Evolutionary conservation across 2,797 vertebrate genomes (phyloP).

Genomic region (Galagoides demidoff): DNA sequence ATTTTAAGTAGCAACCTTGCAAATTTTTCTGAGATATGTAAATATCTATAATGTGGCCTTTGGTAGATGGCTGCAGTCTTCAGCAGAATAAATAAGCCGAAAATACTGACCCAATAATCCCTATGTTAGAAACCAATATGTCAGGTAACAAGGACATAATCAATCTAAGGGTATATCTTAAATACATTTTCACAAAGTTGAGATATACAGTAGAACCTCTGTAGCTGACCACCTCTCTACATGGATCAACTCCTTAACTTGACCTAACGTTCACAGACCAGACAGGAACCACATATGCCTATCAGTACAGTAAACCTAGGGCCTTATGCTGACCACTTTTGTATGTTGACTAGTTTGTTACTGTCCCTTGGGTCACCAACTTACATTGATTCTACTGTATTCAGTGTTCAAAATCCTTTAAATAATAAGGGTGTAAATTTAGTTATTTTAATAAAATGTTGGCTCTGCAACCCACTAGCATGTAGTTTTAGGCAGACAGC

Average conservation of each 20-base stretch:
- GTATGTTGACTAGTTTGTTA: no score
- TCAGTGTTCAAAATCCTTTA: background rate
- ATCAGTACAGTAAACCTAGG: no score
- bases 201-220: no score
- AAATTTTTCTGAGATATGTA: background rate
- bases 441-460: background rate
- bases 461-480: background rate
- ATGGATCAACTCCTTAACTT: no score
- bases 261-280: no score
- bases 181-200: background rate
- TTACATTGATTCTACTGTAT: no score
- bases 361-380: no score
- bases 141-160: background rate
- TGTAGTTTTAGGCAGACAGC: background rate
- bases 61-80: background rate
- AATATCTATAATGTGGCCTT: rapidly evolving
- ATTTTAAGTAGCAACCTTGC: background rate
- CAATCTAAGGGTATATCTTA: background rate
- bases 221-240: no score
- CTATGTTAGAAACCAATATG: background rate
- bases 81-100: background rate
- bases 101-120: background rate
- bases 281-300: no score
- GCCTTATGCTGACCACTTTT: no score
- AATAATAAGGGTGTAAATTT: background rate